These are phyloP conservation scores for Pelagia noctiluca DNA, from an alignment of 30 jellyfish, hydroid and myxozoan species.

Conservation along the genomic window DNA sequence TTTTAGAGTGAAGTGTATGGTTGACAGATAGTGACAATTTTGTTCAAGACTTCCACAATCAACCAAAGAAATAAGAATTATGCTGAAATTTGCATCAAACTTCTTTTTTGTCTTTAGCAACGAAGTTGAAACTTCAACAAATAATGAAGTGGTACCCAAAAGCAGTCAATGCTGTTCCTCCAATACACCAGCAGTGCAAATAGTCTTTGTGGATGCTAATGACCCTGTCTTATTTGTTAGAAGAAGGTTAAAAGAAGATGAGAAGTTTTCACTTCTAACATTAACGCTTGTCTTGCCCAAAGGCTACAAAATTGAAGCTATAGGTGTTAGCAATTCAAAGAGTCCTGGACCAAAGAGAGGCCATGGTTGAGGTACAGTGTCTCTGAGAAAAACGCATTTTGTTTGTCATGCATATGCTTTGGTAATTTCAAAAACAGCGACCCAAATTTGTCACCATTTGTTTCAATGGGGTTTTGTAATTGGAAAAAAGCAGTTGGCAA, in stretches of 20 bases:
- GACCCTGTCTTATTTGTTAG: slow-evolving; percentile 38
- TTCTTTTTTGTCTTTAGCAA: background rate
- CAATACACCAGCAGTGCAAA: slow-evolving; percentile 37
- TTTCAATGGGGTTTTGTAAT: no score
- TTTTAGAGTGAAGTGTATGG: slow-evolving; percentile 57
- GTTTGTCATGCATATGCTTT: slow-evolving; percentile 36
- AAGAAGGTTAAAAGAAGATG: slow-evolving; percentile 53
- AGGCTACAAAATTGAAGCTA: slow-evolving; percentile 63
- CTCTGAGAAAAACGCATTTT: slow-evolving; percentile 28
- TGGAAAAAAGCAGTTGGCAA: no score
- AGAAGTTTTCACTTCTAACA: slow-evolving; percentile 56
- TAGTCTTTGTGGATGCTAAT: slow-evolving; percentile 57
- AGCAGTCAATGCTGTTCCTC: background rate
- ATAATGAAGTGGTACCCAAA: slow-evolving; percentile 1
- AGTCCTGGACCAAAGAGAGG: slow-evolving; percentile 62
- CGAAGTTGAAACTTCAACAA: background rate
- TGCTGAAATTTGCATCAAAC: slow-evolving; percentile 62
- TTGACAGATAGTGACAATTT: slow-evolving; percentile 39
- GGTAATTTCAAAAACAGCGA: no score
- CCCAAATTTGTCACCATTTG: no score
- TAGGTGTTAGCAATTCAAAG: slow-evolving; percentile 43
- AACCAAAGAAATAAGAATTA: slow-evolving; percentile 32
- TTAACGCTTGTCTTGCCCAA: slow-evolving; percentile 32
- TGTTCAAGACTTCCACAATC: slow-evolving; percentile 44
- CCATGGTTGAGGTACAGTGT: slow-evolving; percentile 60